Evolutionary conservation across 2,888 invertebrate species (phyloP).

Genomic region (Ptychoptera albimana): DNA sequence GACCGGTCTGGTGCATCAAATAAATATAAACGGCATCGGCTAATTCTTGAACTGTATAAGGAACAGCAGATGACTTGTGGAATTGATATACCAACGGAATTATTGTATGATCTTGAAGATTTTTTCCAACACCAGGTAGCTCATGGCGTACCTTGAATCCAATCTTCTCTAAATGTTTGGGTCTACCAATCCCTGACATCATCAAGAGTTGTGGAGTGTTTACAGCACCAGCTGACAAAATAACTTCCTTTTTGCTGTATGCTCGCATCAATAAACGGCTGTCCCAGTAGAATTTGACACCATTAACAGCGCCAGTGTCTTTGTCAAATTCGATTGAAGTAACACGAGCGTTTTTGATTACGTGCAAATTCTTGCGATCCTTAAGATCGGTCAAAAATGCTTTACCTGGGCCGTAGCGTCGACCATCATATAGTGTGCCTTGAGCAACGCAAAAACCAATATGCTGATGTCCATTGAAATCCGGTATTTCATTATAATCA

Average conservation of each 20-base stretch:
- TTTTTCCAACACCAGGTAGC: conserved; percentile 31
- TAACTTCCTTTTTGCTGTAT: conserved; percentile 50
- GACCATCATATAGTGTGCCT: conserved; percentile 37
- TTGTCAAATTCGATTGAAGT: conserved; percentile 34
- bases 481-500: conserved; percentile 27
- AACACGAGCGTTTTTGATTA: conserved; percentile 35
- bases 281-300: conserved; percentile 29
- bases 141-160: conserved; percentile 53
- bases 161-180: conserved; percentile 43
- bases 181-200: conserved; percentile 69
- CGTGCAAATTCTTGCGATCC: conserved; percentile 25
- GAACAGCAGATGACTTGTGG: background rate
- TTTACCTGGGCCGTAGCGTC: conserved; percentile 37
- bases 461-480: conserved; percentile 39
- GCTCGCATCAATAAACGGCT: conserved; percentile 48
- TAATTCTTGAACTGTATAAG: background rate
- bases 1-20: conserved; percentile 31
- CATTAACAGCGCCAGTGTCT: conserved; percentile 18
- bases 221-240: conserved; percentile 76
- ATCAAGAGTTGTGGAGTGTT: conserved; percentile 84
- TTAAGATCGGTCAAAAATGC: conserved; percentile 32
- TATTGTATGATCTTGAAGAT: background rate
- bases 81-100: background rate
- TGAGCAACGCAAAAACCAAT: conserved; percentile 42
- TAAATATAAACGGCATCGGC: background rate